phyloP scores from a whole-genome alignment of 1,140 invertebrate species.

The Bombus waltoni region DNA sequence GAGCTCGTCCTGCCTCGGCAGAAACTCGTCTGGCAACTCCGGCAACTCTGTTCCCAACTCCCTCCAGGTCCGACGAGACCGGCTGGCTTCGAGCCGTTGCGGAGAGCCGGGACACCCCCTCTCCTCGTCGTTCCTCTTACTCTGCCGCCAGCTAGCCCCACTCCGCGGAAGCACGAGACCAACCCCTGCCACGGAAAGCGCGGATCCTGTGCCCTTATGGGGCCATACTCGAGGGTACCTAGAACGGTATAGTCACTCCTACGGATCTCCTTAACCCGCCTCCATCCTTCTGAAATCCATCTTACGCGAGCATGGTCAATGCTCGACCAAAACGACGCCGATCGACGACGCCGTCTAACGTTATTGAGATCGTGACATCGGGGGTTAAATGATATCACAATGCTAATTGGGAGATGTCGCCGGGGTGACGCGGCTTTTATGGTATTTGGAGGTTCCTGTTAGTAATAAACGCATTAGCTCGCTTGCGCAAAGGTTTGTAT shows the following conservation, averaged over 20 bases:
- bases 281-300: slow-evolving; percentile 66
- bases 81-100: slow-evolving; percentile 54
- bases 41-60: slow-evolving; percentile 62
- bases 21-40: slow-evolving; percentile 80
- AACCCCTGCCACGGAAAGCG: slow-evolving; percentile 77
- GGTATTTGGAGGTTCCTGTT: neutral
- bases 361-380: slow-evolving; percentile 42
- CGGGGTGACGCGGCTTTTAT: neutral
- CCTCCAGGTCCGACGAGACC: slow-evolving; percentile 67
- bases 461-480: neutral
- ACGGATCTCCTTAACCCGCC: slow-evolving; percentile 78
- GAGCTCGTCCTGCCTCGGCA: slow-evolving; percentile 74
- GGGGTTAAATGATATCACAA: slow-evolving; percentile 14
- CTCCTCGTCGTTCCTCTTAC: slow-evolving; percentile 57
- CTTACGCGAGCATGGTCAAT: slow-evolving; percentile 53
- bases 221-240: slow-evolving; percentile 69
- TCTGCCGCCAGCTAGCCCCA: slow-evolving; percentile 65
- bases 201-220: slow-evolving; percentile 71
- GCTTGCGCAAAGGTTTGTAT: neutral
- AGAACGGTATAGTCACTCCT: slow-evolving; percentile 77
- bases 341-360: slow-evolving; percentile 9
- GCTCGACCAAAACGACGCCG: slow-evolving; percentile 28
- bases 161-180: slow-evolving; percentile 70
- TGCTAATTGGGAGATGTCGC: slow-evolving; percentile 40
- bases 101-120: slow-evolving; percentile 48